Evolutionary conservation across 2,113 vertebrate species (phyloP).

Genomic region (Probosciger aterrimus): DNA sequence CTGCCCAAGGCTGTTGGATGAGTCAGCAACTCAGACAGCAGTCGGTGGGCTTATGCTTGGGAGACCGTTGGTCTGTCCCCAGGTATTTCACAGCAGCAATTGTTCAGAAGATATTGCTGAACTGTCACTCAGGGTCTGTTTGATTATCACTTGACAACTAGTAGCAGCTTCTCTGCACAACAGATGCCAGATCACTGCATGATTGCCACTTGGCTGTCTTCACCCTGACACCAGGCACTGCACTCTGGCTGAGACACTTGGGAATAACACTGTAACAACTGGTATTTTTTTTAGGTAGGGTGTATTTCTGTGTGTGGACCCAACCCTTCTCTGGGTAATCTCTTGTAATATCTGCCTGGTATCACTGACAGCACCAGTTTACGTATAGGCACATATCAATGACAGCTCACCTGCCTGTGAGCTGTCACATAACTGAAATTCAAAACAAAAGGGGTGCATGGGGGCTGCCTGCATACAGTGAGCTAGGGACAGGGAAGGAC

Average conservation of each 20-base stretch:
- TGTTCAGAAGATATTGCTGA: background rate
- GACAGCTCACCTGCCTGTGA: background rate
- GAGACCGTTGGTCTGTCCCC: background rate
- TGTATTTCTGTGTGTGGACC: background rate
- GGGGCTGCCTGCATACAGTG: no score
- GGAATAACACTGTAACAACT: background rate
- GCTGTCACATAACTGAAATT: fast-evolving
- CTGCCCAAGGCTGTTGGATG: background rate
- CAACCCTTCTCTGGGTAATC: background rate
- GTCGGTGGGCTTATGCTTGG: no score
- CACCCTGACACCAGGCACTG: background rate
- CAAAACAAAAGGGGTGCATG: background rate
- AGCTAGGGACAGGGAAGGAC: background rate
- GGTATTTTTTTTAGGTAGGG: background rate
- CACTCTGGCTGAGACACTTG: background rate
- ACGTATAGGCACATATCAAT: background rate
- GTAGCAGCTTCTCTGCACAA: background rate
- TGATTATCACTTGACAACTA: background rate
- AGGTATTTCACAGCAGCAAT: background rate
- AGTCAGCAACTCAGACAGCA: no score
- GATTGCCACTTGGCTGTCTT: background rate
- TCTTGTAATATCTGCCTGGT: background rate
- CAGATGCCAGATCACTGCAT: no score
- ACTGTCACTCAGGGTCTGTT: background rate
- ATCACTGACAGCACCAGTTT: background rate